Evolutionary conservation across 2,113 vertebrate species (phyloP).

Genomic region (Maccullochella peelii): DNA sequence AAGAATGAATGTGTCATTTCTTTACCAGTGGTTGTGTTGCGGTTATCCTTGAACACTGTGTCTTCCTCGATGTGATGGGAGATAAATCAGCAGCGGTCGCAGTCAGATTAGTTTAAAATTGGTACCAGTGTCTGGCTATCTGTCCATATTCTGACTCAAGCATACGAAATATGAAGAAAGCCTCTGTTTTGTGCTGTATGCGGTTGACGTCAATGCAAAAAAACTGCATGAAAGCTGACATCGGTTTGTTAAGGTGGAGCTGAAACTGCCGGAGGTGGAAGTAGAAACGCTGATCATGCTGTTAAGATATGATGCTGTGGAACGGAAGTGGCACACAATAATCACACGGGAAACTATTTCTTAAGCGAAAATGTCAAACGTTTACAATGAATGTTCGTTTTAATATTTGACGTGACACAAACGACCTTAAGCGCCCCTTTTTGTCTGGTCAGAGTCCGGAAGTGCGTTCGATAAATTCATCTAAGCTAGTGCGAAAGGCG

Average conservation of each 20-base stretch:
- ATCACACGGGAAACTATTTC: background rate
- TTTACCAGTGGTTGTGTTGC: slow-evolving; percentile 73
- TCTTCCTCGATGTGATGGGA: slow-evolving; percentile 48
- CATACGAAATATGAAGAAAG: slow-evolving; percentile 72
- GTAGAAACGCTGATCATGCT: accelerated
- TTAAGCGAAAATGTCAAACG: accelerated
- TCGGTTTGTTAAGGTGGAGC: slow-evolving; percentile 82
- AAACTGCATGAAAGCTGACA: slow-evolving; percentile 76
- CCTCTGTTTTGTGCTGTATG: slow-evolving; percentile 74
- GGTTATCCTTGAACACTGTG: slow-evolving; percentile 59
- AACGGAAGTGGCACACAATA: accelerated
- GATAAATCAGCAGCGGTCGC: slow-evolving; percentile 58
- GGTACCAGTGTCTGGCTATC: slow-evolving; percentile 34
- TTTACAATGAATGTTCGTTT: background rate
- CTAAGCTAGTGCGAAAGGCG: slow-evolving; percentile 8
- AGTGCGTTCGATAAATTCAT: slow-evolving; percentile 46
- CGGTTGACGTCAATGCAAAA: slow-evolving; percentile 86
- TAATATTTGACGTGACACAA: accelerated
- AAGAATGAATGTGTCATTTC: slow-evolving; percentile 47
- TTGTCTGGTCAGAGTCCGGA: slow-evolving; percentile 61
- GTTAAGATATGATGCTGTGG: accelerated
- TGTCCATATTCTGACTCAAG: slow-evolving; percentile 66
- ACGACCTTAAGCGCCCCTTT: slow-evolving; percentile 66
- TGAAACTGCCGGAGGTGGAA: background rate
- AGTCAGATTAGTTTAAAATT: slow-evolving; percentile 40